A percentile compares a stretch with the other conserved stretches of the same genome.
These are phyloP conservation scores for Syngnathus rostellatus DNA, from an alignment of 2,797 vertebrate species.

Conservation along the genomic window DNA sequence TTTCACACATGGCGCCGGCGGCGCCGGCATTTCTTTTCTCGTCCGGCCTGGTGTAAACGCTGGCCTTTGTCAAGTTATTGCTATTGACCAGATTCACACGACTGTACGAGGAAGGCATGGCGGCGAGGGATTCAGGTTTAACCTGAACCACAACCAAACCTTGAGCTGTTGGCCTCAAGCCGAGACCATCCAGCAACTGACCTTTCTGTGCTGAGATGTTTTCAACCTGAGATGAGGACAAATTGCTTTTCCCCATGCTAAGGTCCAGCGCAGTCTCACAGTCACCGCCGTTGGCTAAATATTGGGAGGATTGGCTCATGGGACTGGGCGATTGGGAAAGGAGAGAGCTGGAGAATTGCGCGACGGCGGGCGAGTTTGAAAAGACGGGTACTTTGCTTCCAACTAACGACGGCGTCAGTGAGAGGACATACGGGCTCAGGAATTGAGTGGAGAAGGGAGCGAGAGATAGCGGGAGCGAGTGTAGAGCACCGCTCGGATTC, in stretches of 20 bases:
- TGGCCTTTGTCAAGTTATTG: conserved; percentile 64
- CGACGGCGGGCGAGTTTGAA: conserved; percentile 57
- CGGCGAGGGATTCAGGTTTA: conserved; percentile 61
- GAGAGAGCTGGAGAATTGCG: conserved; percentile 59
- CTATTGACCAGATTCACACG: conserved; percentile 52
- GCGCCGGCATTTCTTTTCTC: conserved; percentile 59
- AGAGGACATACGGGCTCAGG: conserved; percentile 70
- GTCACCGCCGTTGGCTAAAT: conserved; percentile 66
- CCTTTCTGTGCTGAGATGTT: conserved; percentile 66
- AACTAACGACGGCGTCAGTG: conserved; percentile 62
- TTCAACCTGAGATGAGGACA: conserved; percentile 52
- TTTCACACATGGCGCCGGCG: conserved; percentile 45
- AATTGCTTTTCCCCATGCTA: conserved; percentile 70
- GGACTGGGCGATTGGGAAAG: conserved; percentile 57
- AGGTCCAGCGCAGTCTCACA: conserved; percentile 73
- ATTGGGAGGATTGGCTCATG: conserved; percentile 52
- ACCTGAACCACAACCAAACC: conserved; percentile 73
- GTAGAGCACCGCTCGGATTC: conserved; percentile 55
- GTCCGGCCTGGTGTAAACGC: conserved; percentile 62
- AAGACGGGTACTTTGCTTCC: conserved; percentile 60
- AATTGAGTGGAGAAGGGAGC: conserved; percentile 67
- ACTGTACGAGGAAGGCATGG: conserved; percentile 51
- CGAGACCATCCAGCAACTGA: conserved; percentile 70
- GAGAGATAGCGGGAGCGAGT: conserved; percentile 68
- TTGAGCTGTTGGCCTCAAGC: conserved; percentile 67